phyloP scores from a whole-genome alignment of 2,797 vertebrate genomes.

The Pangasius mekongensis region DNA sequence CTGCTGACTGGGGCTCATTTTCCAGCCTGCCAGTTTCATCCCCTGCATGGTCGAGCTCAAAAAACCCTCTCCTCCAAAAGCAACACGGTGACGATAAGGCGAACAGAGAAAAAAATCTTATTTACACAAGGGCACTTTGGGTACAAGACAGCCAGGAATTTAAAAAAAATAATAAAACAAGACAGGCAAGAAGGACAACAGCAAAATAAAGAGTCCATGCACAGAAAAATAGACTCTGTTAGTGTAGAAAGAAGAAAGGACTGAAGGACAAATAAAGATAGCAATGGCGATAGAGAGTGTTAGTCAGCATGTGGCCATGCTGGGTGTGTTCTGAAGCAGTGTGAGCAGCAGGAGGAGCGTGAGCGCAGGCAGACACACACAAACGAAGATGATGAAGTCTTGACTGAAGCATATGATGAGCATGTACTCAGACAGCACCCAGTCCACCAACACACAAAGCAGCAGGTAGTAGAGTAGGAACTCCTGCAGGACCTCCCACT shows the following conservation, averaged over 20 bases:
- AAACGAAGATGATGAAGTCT: conserved; percentile 92
- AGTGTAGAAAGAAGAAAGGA: conserved; percentile 37
- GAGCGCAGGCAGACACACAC: conserved; percentile 91
- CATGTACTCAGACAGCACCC: conserved; percentile 83
- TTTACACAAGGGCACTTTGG: conserved; percentile 49
- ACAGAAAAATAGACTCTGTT: conserved; percentile 46
- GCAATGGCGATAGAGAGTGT: not conserved
- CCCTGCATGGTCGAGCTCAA: conserved; percentile 40
- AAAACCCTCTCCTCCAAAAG: conserved; percentile 48
- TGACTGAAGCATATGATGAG: conserved; percentile 88
- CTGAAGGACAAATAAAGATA: conserved; percentile 20
- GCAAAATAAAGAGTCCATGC: conserved; percentile 35
- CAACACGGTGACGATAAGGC: conserved; percentile 63
- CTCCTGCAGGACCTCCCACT: conserved; percentile 86
- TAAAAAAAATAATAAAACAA: conserved; percentile 37
- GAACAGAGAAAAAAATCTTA: conserved; percentile 28
- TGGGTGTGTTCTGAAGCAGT: conserved; percentile 74
- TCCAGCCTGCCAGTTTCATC: conserved; percentile 42
- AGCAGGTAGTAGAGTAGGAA: conserved; percentile 94
- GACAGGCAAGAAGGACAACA: conserved; percentile 39
- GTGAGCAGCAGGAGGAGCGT: conserved; percentile 89
- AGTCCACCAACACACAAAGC: conserved; percentile 91
- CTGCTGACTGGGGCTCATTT: conserved; percentile 24
- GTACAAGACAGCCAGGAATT: conserved; percentile 54
- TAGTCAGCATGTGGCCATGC: conserved; percentile 53